A percentile compares a stretch with the other conserved stretches of the same genome.
phyloP scores from a whole-genome alignment of 1,140 invertebrate species.

The Tetragonula clypearis region DNA sequence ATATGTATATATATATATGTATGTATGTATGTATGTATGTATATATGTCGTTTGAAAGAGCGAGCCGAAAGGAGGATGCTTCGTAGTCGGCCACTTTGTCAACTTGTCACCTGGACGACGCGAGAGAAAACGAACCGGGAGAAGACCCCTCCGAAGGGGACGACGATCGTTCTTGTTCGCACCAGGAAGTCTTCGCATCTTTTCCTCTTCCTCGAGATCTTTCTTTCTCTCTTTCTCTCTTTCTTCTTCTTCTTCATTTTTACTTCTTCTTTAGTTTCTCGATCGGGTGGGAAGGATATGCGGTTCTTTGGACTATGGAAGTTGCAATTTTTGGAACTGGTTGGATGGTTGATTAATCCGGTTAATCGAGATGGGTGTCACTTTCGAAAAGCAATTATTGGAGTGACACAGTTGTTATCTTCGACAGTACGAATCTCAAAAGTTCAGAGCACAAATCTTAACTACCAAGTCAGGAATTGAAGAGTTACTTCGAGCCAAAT shows the following conservation, averaged over 20 bases:
- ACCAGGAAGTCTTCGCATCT: slow-evolving; percentile 46
- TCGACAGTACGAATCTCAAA: too few species aligned
- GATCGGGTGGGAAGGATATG: not conserved
- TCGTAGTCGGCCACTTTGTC: slow-evolving; percentile 71
- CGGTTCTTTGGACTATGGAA: not conserved
- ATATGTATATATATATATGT: too few species aligned
- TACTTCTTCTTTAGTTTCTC: not conserved
- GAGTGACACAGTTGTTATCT: too few species aligned
- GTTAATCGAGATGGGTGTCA: not conserved
- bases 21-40: too few species aligned
- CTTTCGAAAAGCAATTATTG: too few species aligned
- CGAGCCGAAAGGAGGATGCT: slow-evolving; percentile 34
- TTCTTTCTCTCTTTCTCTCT: not conserved
- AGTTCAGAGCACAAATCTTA: too few species aligned
- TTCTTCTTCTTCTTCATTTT: not conserved
- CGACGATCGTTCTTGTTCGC: slow-evolving; percentile 50
- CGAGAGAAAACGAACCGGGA: slow-evolving; percentile 57
- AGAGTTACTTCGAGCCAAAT: too few species aligned
- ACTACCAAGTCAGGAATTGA: too few species aligned
- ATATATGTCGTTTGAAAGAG: slow-evolving; percentile 18
- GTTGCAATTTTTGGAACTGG: not conserved
- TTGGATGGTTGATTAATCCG: not conserved
- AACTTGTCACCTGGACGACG: slow-evolving; percentile 70
- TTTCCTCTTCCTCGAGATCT: slow-evolving; percentile 34
- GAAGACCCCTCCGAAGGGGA: slow-evolving; percentile 35